Conservation (phyloP, 2,797 vertebrate genomes). For the Scyliorhinus canicula region DNA sequence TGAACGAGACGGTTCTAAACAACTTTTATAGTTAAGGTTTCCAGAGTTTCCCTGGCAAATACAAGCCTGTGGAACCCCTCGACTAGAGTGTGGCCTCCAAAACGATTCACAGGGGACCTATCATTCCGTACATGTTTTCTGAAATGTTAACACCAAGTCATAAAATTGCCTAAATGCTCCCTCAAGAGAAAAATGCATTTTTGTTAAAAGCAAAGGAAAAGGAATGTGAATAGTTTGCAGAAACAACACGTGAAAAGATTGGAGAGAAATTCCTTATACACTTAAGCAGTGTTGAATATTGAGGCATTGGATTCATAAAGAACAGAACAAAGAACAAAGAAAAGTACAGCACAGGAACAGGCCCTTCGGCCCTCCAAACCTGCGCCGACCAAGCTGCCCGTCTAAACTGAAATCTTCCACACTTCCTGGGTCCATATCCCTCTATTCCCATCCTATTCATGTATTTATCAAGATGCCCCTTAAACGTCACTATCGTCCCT, state of each 20-base stretch:
- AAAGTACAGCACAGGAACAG: no score
- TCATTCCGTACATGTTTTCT: background rate
- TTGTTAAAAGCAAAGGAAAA: background rate
- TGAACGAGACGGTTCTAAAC: background rate
- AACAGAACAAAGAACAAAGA: background rate
- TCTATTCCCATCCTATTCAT: no score
- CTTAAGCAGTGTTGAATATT: background rate
- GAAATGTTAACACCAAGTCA: background rate
- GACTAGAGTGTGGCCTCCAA: background rate
- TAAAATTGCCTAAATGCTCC: background rate
- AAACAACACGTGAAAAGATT: background rate
- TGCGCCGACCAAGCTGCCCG: no score
- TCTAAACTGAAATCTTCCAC: no score
- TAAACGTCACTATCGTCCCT: no score
- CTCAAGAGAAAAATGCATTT: background rate
- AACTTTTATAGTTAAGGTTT: background rate
- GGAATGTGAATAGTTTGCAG: background rate
- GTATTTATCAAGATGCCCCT: no score
- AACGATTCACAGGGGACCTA: background rate
- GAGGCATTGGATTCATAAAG: background rate
- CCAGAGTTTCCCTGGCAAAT: background rate
- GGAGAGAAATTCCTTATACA: background rate
- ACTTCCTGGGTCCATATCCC: no score
- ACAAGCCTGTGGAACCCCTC: background rate
- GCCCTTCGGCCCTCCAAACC: no score